Percentiles rank a stretch among this genome's conserved stretches.
Evolutionary conservation across 2,888 invertebrate species (phyloP).

Genomic region (Hymenopus coronatus): DNA sequence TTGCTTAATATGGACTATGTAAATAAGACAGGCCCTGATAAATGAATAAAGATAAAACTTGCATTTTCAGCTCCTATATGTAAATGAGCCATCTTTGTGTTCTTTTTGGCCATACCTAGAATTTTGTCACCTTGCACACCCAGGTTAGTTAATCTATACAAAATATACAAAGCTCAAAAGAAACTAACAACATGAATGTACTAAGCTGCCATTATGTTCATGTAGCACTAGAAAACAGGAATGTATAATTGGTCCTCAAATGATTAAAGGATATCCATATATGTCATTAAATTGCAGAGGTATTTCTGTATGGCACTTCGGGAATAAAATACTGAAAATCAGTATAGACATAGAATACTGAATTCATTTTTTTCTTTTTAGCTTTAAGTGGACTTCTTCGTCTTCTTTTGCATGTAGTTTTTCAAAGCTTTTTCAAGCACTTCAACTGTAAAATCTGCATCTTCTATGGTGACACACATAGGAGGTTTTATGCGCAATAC

Average conservation of each 20-base stretch:
- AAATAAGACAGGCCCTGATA: no score
- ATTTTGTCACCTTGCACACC: no score
- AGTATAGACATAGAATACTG: neutral
- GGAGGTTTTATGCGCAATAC: constrained; percentile 91
- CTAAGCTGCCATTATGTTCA: neutral
- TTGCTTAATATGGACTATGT: no score
- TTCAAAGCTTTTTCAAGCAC: constrained; percentile 60
- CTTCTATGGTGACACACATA: constrained; percentile 84
- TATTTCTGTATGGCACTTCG: neutral
- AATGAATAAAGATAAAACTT: no score
- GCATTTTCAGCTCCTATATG: no score
- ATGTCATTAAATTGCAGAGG: neutral
- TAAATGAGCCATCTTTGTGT: no score
- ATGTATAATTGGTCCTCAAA: neutral
- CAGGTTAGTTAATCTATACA: no score
- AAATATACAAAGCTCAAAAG: no score
- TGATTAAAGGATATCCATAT: neutral
- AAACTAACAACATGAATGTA: no score
- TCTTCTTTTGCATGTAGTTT: constrained; percentile 35
- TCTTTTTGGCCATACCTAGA: no score
- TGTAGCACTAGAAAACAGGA: neutral
- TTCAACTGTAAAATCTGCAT: constrained; percentile 72
- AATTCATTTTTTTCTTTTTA: neutral
- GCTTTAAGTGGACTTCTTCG: neutral
- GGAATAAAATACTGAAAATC: neutral